phyloP scores from a whole-genome alignment of 2,113 vertebrate genomes.

The Hippolais icterina region DNA sequence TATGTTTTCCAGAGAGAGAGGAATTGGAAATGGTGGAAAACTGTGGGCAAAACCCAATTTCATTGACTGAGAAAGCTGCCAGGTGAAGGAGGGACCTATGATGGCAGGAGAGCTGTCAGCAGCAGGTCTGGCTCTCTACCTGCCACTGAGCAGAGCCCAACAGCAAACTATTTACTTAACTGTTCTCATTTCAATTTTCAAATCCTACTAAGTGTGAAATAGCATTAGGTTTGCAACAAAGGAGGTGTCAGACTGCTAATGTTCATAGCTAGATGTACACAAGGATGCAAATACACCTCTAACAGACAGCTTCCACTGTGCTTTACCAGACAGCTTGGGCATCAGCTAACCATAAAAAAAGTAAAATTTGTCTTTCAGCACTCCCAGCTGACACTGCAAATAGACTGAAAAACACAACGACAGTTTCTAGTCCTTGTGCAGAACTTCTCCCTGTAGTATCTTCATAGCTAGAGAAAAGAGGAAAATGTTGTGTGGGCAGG shows the following conservation, averaged over 20 bases:
- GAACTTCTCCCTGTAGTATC: background rate
- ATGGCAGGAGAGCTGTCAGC: background rate
- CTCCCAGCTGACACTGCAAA: background rate
- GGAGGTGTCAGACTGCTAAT: slow-evolving; percentile 23
- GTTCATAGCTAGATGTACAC: background rate
- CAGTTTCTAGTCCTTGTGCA: background rate
- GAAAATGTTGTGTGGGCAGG: background rate
- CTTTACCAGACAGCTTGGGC: background rate
- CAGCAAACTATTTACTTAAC: background rate
- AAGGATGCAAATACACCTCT: background rate
- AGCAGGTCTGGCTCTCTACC: background rate
- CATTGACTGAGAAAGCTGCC: background rate
- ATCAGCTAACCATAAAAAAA: background rate
- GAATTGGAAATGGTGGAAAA: background rate
- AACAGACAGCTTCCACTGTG: background rate
- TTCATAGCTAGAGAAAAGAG: background rate
- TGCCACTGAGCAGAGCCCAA: background rate
- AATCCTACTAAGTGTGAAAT: slow-evolving; percentile 51
- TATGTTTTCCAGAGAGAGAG: background rate
- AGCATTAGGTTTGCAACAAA: background rate
- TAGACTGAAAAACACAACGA: background rate
- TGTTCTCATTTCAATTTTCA: slow-evolving; percentile 22
- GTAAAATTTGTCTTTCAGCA: background rate
- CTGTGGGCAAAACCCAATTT: background rate
- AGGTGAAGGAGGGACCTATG: background rate